phyloP scores from a whole-genome alignment of 2,113 vertebrate species.

The Miniopterus natalensis region DNA sequence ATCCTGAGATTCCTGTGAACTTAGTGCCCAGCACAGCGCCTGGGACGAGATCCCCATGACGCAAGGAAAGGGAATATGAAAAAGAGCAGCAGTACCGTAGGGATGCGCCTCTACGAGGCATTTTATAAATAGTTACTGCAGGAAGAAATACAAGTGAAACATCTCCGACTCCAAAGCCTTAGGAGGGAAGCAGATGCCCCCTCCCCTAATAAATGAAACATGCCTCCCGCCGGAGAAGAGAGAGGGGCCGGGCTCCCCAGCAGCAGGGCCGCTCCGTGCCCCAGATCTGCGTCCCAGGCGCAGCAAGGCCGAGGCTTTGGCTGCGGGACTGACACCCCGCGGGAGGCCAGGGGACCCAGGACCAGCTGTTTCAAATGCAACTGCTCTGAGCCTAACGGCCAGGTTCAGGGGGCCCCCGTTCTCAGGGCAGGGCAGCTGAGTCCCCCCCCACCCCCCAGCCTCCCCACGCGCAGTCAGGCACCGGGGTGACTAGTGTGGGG shows the following conservation, averaged over 20 bases:
- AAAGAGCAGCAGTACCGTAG: neutral
- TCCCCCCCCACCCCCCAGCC: constrained; percentile 57
- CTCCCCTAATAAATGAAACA: neutral
- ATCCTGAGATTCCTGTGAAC: neutral
- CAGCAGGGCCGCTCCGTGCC: constrained; percentile 55
- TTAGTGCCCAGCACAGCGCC: neutral
- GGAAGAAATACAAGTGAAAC: neutral
- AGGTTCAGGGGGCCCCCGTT: neutral
- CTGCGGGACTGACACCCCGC: constrained; percentile 55
- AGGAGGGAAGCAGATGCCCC: neutral
- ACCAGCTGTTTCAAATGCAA: neutral
- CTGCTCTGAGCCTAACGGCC: neutral
- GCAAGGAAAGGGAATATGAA: constrained; percentile 42
- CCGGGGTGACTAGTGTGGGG: constrained; percentile 77
- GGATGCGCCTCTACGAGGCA: neutral
- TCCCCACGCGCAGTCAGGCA: constrained; percentile 62
- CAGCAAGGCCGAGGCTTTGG: constrained; percentile 59
- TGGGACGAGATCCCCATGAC: neutral
- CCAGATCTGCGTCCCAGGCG: constrained; percentile 70
- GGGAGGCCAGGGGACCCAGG: constrained; percentile 39
- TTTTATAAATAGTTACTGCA: neutral
- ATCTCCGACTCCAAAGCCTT: neutral
- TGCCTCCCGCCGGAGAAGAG: neutral
- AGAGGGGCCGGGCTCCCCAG: neutral
- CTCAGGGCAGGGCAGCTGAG: neutral